Evolutionary conservation across 2,888 invertebrate genomes (phyloP).

Genomic region (Heliconius charithonia): DNA sequence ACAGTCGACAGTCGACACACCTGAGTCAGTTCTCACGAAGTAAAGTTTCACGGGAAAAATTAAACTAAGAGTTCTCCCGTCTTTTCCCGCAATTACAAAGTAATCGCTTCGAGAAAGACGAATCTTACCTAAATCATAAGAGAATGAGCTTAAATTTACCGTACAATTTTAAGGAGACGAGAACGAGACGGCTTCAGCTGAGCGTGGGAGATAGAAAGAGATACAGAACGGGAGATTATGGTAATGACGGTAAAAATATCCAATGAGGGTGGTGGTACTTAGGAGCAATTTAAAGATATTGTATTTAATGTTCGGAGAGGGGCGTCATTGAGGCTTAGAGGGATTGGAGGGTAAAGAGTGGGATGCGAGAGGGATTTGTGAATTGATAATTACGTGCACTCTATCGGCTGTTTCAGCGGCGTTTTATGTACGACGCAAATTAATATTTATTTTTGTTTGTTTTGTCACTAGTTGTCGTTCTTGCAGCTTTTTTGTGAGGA

Average conservation of each 20-base stretch:
- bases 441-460: not conserved
- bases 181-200: conserved; percentile 54
- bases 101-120: conserved; percentile 71
- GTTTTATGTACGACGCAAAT: conserved; percentile 50
- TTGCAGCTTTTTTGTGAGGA: not conserved
- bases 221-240: conserved; percentile 71
- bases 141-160: conserved; percentile 72
- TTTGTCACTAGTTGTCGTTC: no score
- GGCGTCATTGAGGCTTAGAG: conserved; percentile 53
- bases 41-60: conserved; percentile 51
- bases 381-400: conserved; percentile 78
- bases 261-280: conserved; percentile 79
- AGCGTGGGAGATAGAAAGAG: conserved; percentile 55
- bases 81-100: conserved; percentile 68
- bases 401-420: conserved; percentile 55
- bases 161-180: conserved; percentile 63
- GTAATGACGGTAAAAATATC: conserved; percentile 79
- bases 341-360: conserved; percentile 54
- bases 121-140: conserved; percentile 68
- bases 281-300: conserved; percentile 82
- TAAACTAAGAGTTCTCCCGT: conserved; percentile 51
- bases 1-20: conserved; percentile 40
- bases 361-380: conserved; percentile 66
- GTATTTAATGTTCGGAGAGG: conserved; percentile 76
- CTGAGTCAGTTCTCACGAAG: conserved; percentile 53